A percentile compares a stretch with the other conserved stretches of the same genome.
phyloP scores from a whole-genome alignment of 2,797 vertebrate species.

The Xiphophorus birchmanni region DNA sequence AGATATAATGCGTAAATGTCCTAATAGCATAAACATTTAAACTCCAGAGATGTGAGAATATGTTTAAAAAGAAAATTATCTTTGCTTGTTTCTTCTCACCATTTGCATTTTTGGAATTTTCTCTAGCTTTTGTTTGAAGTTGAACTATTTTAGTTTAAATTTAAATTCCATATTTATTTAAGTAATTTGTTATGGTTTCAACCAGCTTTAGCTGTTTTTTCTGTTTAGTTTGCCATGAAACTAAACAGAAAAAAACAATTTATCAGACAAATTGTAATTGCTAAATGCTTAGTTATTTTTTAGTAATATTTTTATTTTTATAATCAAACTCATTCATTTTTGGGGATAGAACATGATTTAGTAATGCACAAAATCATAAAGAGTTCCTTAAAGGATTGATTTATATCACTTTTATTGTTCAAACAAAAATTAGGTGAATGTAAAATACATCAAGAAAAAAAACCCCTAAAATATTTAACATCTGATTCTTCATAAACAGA shows the following conservation, averaged over 20 bases:
- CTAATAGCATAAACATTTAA: not conserved
- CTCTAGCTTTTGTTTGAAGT: not conserved
- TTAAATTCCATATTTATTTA: not conserved
- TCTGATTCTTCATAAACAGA: constrained; percentile 6
- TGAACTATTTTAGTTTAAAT: not conserved
- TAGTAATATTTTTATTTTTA: not conserved
- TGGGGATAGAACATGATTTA: not conserved
- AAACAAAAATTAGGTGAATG: constrained; percentile 15
- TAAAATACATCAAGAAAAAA: constrained; percentile 5
- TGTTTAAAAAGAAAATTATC: not conserved
- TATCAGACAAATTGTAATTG: not conserved
- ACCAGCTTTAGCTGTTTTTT: too few relatives aligned
- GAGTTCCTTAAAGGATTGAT: constrained; percentile 5
- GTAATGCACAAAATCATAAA: not conserved
- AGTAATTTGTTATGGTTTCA: not conserved
- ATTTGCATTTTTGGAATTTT: not conserved
- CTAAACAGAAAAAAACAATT: not conserved
- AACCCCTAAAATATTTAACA: not conserved
- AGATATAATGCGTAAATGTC: not conserved
- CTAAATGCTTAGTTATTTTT: not conserved
- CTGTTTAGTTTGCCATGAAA: not conserved
- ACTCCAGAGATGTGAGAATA: not conserved
- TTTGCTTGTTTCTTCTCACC: not conserved
- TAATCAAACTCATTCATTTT: not conserved
- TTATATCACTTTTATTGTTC: constrained; percentile 24